Evolutionary conservation across 2,888 invertebrate species (phyloP), one percentile per base, ranked within the genome.

Genomic region (Agapostemon virescens): DNA sequence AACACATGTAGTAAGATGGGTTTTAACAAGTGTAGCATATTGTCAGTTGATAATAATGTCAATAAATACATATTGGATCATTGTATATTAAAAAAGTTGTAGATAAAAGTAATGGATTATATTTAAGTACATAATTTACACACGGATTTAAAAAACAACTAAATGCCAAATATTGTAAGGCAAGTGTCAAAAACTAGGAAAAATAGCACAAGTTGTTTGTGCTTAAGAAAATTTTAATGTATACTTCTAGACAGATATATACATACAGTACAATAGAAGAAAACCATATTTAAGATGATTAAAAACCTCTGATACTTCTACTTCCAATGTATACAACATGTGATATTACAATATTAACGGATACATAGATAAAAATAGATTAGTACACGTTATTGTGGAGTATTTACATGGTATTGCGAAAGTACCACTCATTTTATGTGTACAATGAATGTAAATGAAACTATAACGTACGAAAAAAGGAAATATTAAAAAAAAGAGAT

Each of bases 161-260:
- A 49, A 45, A 77, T 84, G 84, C 80, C 84, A 87, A 85, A 85
- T 84, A 84, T 81, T 81, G 72, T 76, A 79, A 75, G 79, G 70
- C 74, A 81, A 83, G 78, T 87, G 80, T 79, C 80, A 83, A 58
- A 63, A 81, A 30, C 40, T 75, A 55, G 61, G n/a, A 69, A 78
- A 69, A 42, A 0, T 74, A 73, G 84, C 84, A 77, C 82, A 76
- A 79, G 58, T 36, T 68, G 75, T 55, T 79, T 84, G 79, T 84
- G 82, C 75, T 75, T 82, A 61, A 55, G 36, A 66, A 74, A 81
- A 75, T 69, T 81, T 81, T 70, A 84, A 72, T 71, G 38, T 38
- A 66, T 17, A 81, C 26, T 45, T 63, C 71, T 68, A 81, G 49
- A 64, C 49, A 78, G 13, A 72, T 49, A 70, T n/a, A 75, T 67